Evolutionary conservation across 2,113 vertebrate species (phyloP), one percentile per base, ranked within the genome.

Genomic region (Ancistrus triradiatus): DNA sequence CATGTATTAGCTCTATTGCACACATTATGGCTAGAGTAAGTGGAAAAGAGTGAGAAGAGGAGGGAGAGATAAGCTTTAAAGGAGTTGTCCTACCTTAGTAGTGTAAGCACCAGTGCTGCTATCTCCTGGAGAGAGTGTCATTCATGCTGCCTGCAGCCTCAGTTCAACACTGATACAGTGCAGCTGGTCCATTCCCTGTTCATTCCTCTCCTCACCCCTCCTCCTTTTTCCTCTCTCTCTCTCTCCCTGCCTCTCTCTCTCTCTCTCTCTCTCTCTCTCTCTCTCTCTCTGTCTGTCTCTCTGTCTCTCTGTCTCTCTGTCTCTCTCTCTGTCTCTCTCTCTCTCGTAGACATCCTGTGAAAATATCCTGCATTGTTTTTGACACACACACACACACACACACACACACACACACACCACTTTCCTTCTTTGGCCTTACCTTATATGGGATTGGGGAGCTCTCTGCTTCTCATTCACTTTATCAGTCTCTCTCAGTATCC

Each of bases 261-360:
- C 52, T 38, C 52, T 38, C 52, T 38, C 31, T 56, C 52, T 22
- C 52, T 64, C 62, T 13, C 18, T 49, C 44, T 28, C 40, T 47
- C 58, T 7, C 40, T 31, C 51, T 37, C 51, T 55, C 51, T 19
- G 14, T 52, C 50, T 18, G 25, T 28, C 50, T 2, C 53, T 31
- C 25, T 19, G 17, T 7, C 38, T 72, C 59, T 73, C 38, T 55
- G 49, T 59, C 64, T 59, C 63, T 22, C 77, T 66, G 71, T 24
- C 63, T 69, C 24, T 18, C 3, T 37, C 64, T 76, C 35, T 62
- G 46, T 75, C 77, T 79, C 73, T 68, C 53, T 48, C 44, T 47
- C 75, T 65, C 78, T 63, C 75, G 68, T 76, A 79, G 75, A 78
- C 82, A 85, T 87, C 86, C 85, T 87, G 85, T 85, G 80, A 83